phyloP scores from a whole-genome alignment of 1,140 invertebrate species.

The Teleopsis dalmanni region DNA sequence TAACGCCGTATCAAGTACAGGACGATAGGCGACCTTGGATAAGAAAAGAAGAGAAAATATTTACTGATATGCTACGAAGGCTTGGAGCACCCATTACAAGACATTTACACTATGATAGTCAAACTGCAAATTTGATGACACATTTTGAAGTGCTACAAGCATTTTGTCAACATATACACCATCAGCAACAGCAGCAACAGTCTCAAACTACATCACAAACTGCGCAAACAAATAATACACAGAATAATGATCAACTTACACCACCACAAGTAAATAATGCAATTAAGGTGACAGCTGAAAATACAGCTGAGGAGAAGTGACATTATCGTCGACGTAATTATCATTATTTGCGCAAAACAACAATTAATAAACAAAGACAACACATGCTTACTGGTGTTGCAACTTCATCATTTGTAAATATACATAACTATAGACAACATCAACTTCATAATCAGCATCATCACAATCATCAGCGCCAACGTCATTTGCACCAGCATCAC shows the following conservation, averaged over 20 bases:
- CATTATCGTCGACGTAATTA: constrained; percentile 31
- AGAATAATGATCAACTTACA: constrained; percentile 19
- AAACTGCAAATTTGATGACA: constrained; percentile 53
- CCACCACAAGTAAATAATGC: constrained; percentile 21
- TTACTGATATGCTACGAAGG: constrained; percentile 58
- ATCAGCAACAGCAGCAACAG: constrained; percentile 32
- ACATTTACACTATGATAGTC: constrained; percentile 58
- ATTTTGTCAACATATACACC: constrained; percentile 46
- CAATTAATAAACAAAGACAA: constrained; percentile 17
- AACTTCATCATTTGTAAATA: constrained; percentile 36
- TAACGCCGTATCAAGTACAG: constrained; percentile 75
- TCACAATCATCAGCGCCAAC: constrained; percentile 32
- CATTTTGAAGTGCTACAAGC: constrained; percentile 64
- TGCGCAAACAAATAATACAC: constrained; percentile 3
- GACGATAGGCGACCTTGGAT: constrained; percentile 74
- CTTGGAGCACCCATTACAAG: constrained; percentile 56
- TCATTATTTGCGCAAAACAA: neutral
- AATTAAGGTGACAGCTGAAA: constrained; percentile 11
- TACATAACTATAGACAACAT: constrained; percentile 3
- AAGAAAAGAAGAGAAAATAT: constrained; percentile 67
- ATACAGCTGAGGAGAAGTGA: constrained; percentile 38
- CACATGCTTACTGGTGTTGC: constrained; percentile 1
- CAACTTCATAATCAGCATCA: constrained; percentile 20
- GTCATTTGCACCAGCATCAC: constrained; percentile 19
- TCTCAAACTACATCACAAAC: constrained; percentile 14